Percentiles rank a stretch among this genome's conserved stretches.
These are phyloP conservation scores for Melanostoma mellinum DNA, from an alignment of 2,888 invertebrate genomes.

Conservation along the genomic window DNA sequence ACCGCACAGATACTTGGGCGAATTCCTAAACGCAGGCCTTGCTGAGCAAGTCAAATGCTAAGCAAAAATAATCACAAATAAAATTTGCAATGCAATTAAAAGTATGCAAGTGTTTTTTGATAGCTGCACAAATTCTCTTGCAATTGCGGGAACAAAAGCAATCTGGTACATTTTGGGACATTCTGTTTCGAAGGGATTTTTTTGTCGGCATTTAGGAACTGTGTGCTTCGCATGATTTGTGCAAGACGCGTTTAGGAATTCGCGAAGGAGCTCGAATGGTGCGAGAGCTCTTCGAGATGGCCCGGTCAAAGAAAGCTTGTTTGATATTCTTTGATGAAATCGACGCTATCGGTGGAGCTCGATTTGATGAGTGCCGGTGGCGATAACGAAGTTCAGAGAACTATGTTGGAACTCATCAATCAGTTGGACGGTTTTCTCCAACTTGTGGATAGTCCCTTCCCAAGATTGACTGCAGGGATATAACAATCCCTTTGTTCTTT, in stretches of 20 bases:
- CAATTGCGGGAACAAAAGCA: too few species aligned
- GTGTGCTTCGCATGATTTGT: too few species aligned
- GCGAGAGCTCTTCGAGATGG: conserved; percentile 99
- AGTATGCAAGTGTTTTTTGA: conserved; percentile 99
- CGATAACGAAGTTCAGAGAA: conserved; percentile 98
- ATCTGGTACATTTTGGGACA: too few species aligned
- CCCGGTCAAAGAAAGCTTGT: conserved; percentile 99
- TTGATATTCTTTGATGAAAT: conserved; percentile 99
- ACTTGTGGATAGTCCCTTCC: conserved; percentile 85
- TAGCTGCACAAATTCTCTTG: conserved; percentile 98
- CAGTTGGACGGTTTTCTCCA: conserved; percentile 96
- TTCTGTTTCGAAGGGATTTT: too few species aligned
- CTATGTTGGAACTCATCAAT: conserved; percentile 99
- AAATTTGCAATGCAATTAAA: too few species aligned
- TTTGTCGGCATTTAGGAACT: too few species aligned
- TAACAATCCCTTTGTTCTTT: conserved; percentile 92
- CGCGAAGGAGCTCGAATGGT: conserved; percentile 99
- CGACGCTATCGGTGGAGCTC: conserved; percentile 98
- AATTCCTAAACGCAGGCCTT: too few species aligned
- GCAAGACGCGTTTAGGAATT: too few species aligned
- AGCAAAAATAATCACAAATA: too few species aligned
- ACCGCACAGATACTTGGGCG: too few species aligned
- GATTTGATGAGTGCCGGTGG: conserved; percentile 99
- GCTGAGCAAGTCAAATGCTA: too few species aligned
- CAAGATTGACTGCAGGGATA: conserved; percentile 91